Percentiles rank a stretch among this genome's conserved stretches.
Conservation (phyloP, 2,888 invertebrate species). For the Dryocosmus kuriphilus region DNA sequence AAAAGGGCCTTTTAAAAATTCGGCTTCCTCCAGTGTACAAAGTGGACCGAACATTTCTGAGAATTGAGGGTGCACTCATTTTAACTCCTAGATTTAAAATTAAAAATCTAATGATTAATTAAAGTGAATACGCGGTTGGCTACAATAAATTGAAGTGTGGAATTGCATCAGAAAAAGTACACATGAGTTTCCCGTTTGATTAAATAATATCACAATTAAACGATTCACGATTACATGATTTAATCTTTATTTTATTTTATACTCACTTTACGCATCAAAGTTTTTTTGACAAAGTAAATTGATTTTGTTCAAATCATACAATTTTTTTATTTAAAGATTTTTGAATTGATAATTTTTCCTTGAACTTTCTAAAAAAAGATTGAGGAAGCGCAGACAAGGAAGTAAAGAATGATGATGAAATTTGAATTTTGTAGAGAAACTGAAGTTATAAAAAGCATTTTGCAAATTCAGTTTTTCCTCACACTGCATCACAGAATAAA, state of each 20-base stretch:
- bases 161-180: slow-evolving; percentile 18
- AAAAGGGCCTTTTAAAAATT: slow-evolving; percentile 16
- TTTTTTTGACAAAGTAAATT: not conserved
- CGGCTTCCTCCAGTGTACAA: not conserved
- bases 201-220: slow-evolving; percentile 32
- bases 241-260: too few relatives aligned
- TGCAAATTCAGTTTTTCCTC: not conserved
- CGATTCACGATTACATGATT: slow-evolving; percentile 1
- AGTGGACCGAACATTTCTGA: slow-evolving; percentile 4
- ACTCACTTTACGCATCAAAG: too few relatives aligned
- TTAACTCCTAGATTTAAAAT: not conserved
- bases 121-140: not conserved
- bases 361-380: not conserved
- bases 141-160: not conserved
- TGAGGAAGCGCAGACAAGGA: not conserved
- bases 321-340: not conserved
- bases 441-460: not conserved
- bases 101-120: not conserved
- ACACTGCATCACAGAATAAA: not conserved
- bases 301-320: not conserved
- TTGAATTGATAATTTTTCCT: too few relatives aligned
- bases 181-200: slow-evolving; percentile 30
- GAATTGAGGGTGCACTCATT: slow-evolving; percentile 3
- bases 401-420: not conserved
- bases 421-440: not conserved